Base-by-base conservation (phyloP, 2,888 invertebrate genomes). In the Gari tellinella region DNA sequence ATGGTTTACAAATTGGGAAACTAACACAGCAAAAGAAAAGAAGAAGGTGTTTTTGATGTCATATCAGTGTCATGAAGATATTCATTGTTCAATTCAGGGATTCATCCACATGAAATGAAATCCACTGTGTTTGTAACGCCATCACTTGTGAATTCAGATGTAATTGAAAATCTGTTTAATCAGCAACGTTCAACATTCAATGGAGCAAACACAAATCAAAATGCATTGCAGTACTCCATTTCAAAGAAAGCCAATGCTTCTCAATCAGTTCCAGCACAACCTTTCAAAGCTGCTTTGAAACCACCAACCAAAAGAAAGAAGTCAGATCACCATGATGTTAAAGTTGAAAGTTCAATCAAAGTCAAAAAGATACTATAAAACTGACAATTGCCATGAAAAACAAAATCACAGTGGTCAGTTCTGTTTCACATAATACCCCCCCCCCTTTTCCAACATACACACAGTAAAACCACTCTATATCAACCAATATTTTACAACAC, bases 191-290 rank as follows among this genome's bases (percentile, higher is more conserved):
- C 70, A 21, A 70, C 70, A n/a, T 53, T 64, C 49, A 70, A 64
- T 64, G 70, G 70, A 26, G 60, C 70, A 0, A 72, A 72, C 23
- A 51, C 60, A n/a, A 64, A 70, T 43, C 70, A 63, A 12, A 70
- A 49, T 64, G 70, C 63, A 10, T 12, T 53, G 17, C 63, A 70
- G 19, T 64, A 70, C 37, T 19, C 10, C 17, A 46, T 72, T 25
- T 72, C 72, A 8, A 55, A 46, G 38, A 72, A 72, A 40, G 23
- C 66, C 14, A 66, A 67, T 48, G 63, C 63, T 21, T 52, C 52
- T 1, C 45, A 12, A 23, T 48, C 55, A 49, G 17, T 49, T 45
- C 23, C n/a, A 5, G 37, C 53, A 40, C 37, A 40, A 45, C 46
- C 67, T 46, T 58, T 15, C 38, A 43, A 23, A 38, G 21, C 45